Percentiles rank a stretch among this genome's conserved stretches.
Conservation (phyloP, 2,888 invertebrate species). For the Monochamus alternatus region DNA sequence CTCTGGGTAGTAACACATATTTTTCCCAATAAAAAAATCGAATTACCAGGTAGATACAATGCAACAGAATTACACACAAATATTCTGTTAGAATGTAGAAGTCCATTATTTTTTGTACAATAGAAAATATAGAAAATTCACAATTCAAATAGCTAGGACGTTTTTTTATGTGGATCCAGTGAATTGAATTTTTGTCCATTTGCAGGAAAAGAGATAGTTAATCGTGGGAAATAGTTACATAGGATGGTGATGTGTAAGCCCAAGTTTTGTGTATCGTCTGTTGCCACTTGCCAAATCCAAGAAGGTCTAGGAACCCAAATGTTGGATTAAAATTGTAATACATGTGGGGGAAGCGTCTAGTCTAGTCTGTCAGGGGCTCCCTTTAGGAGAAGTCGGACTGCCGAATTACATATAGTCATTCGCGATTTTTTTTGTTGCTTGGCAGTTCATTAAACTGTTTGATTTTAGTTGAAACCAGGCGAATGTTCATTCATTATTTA, state of each 20-base stretch:
- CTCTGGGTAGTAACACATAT: background rate
- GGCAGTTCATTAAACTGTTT: constrained; percentile 62
- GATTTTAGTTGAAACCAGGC: constrained; percentile 56
- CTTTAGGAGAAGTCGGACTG: constrained; percentile 63
- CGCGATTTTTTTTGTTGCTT: constrained; percentile 65
- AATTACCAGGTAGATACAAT: background rate
- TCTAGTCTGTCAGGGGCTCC: constrained; percentile 63
- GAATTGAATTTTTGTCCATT: background rate
- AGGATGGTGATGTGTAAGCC: constrained; percentile 25
- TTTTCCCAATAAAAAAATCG: constrained; percentile 1
- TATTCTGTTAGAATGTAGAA: too few relatives aligned
- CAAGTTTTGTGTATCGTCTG: constrained; percentile 37
- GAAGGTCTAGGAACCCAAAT: constrained; percentile 64
- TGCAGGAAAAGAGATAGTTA: constrained; percentile 10
- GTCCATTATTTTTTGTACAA: too few relatives aligned
- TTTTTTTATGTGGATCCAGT: too few relatives aligned
- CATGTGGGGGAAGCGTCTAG: constrained; percentile 61
- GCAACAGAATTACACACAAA: too few relatives aligned
- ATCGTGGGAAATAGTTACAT: constrained; percentile 20
- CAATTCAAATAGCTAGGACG: too few relatives aligned
- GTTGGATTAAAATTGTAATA: constrained; percentile 65
- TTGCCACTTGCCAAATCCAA: constrained; percentile 49
- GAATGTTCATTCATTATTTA: constrained; percentile 54
- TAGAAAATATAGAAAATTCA: background rate
- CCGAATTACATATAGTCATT: constrained; percentile 65